phyloP scores from a whole-genome alignment of 2,113 vertebrate genomes.

The Eupsittula cactorum region DNA sequence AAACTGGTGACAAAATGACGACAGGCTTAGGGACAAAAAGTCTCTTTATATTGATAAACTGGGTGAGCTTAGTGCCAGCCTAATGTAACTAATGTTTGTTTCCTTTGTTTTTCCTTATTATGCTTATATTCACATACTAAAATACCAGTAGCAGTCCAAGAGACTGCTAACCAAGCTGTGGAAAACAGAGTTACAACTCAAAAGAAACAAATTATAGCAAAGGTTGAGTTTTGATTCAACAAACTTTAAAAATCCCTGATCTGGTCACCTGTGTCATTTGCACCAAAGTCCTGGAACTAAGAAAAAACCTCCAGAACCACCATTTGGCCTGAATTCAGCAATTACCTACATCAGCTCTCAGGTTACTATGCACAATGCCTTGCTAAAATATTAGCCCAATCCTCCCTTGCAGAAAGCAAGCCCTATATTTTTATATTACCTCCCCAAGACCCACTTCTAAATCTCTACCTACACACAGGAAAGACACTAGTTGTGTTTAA shows the following conservation, averaged over 20 bases:
- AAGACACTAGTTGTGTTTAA: background rate
- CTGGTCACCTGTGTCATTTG: background rate
- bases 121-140: background rate
- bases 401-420: background rate
- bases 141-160: background rate
- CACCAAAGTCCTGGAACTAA: background rate
- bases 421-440: background rate
- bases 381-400: background rate
- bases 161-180: background rate
- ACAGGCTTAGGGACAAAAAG: background rate
- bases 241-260: background rate
- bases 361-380: background rate
- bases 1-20: background rate
- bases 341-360: too few relatives aligned
- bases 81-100: background rate
- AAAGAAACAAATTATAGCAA: background rate
- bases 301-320: background rate
- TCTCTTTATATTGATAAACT: background rate
- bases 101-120: background rate
- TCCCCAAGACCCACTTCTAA: background rate
- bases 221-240: background rate
- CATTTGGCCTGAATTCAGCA: background rate
- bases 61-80: background rate
- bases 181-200: background rate
- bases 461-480: background rate